phyloP scores from a whole-genome alignment of 2,113 vertebrate genomes.

The Poicephalus gulielmi region DNA sequence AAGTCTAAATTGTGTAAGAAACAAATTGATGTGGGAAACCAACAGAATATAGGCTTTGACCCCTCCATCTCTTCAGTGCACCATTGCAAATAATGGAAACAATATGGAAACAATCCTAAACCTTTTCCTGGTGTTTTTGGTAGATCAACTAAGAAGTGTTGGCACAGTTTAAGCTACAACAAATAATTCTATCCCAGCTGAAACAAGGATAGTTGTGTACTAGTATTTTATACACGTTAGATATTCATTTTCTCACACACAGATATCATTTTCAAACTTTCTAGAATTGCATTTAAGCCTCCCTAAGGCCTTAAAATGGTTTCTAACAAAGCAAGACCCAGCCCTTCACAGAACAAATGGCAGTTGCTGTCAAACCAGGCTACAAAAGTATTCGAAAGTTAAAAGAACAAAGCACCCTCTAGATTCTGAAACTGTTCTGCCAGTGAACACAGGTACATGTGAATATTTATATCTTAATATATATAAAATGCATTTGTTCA shows the following conservation, averaged over 20 bases:
- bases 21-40: accelerated
- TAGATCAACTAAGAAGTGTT: not conserved
- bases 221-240: not conserved
- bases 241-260: not conserved
- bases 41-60: not conserved
- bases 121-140: not conserved
- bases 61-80: not conserved
- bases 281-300: not conserved
- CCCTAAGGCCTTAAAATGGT: not conserved
- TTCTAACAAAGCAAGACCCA: not conserved
- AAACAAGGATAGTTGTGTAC: not conserved
- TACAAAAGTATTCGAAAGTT: not conserved
- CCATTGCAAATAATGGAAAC: not conserved
- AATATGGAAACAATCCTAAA: not conserved
- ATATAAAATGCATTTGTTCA: not conserved
- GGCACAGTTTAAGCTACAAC: not conserved
- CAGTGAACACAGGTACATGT: accelerated
- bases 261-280: not conserved
- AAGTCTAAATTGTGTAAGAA: not conserved
- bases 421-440: not conserved
- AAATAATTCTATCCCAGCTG: not conserved
- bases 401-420: not conserved
- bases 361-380: not conserved
- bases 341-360: not conserved
- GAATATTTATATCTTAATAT: accelerated